Conservation (phyloP, 2,797 vertebrate species). For the Tachyglossus aculeatus region DNA sequence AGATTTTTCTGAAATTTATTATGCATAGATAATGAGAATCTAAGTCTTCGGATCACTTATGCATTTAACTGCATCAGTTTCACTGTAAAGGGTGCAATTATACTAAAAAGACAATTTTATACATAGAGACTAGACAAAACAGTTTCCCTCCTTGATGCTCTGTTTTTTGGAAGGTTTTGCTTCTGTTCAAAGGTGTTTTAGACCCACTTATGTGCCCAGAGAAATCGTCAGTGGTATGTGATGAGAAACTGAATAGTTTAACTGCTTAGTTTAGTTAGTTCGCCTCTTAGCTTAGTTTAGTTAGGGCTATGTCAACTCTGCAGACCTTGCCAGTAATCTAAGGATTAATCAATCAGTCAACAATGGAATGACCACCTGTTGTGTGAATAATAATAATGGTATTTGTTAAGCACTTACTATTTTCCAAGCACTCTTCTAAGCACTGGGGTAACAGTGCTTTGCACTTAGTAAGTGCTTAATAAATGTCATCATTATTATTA, state of each 20-base stretch:
- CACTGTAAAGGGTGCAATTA: background rate
- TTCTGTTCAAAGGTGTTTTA: background rate
- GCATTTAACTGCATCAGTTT: background rate
- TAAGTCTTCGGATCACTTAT: background rate
- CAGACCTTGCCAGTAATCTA: background rate
- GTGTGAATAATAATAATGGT: no score
- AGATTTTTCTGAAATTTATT: conserved; percentile 17
- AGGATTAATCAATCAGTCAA: background rate
- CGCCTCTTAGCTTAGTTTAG: fast-evolving
- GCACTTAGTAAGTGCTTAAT: no score
- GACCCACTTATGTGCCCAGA: background rate
- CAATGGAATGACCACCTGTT: no score
- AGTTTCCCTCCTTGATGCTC: background rate
- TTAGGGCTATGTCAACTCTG: background rate
- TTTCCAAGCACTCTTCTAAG: no score
- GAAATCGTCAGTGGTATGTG: background rate
- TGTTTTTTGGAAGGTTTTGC: background rate
- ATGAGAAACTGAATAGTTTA: no score
- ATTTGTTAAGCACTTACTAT: no score
- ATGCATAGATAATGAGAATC: background rate
- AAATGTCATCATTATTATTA: no score
- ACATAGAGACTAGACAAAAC: background rate
- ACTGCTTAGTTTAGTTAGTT: no score
- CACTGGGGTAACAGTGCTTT: no score
- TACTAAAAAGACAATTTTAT: background rate